These are phyloP conservation scores for Andrena marginata DNA, from an alignment of 2,888 invertebrate species.

Conservation along the genomic window DNA sequence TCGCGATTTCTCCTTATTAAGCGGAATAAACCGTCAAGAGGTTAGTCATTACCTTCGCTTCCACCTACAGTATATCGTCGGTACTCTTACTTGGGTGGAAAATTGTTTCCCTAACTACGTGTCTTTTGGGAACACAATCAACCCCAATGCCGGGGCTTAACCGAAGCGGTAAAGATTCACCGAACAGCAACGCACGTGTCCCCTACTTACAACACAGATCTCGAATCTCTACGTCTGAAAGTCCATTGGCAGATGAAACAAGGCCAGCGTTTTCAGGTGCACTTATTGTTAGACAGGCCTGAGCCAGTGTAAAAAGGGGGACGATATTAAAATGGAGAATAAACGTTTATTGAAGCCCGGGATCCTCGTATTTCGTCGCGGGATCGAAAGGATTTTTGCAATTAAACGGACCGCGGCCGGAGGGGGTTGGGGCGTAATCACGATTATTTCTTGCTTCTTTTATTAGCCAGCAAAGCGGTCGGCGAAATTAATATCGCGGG, in stretches of 20 bases:
- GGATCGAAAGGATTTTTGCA: slow-evolving; percentile 23
- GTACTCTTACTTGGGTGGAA: slow-evolving; percentile 25
- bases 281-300: too few relatives aligned
- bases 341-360: not conserved
- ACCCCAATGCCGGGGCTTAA: not conserved
- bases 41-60: slow-evolving; percentile 37
- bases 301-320: too few relatives aligned
- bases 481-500: slow-evolving; percentile 73
- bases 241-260: too few relatives aligned
- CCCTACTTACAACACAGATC: too few relatives aligned
- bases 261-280: too few relatives aligned
- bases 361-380: not conserved
- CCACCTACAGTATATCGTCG: slow-evolving; percentile 20
- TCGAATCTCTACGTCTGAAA: too few relatives aligned
- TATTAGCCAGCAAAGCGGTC: slow-evolving; percentile 40
- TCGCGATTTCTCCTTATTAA: slow-evolving; percentile 47
- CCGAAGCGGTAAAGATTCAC: too few relatives aligned
- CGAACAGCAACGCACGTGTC: too few relatives aligned
- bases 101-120: slow-evolving; percentile 34
- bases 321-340: too few relatives aligned
- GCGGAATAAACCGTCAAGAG: slow-evolving; percentile 41
- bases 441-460: slow-evolving; percentile 53
- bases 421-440: slow-evolving; percentile 14
- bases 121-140: slow-evolving; percentile 12
- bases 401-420: slow-evolving; percentile 27